Base-by-base conservation (phyloP, 2,113 vertebrate species). In the Oncorhynchus clarkii region DNA sequence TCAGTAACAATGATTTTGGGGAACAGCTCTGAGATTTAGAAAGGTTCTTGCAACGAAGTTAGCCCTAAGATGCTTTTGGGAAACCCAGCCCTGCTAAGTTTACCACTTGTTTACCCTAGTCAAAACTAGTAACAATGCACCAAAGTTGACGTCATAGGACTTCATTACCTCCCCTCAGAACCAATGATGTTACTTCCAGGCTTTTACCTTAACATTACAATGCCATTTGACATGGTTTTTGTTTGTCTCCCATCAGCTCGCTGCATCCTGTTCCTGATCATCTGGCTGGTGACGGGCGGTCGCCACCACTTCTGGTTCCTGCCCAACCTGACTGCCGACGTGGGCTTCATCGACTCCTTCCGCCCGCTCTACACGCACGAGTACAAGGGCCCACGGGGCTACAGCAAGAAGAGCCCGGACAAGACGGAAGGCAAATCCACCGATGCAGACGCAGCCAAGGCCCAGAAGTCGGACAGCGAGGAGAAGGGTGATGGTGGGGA, bases 261-360 rank as follows among this genome's bases (percentile, higher is more conserved):
- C 48, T 99, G 98, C 85, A 99, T 99, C 87, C 94, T 99, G 1
- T 99, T 99, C 93, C 94, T 99, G 9, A 90, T 99, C 89, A 99
- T 99, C 90, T 99, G 98, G 98, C 84, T 99, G 75, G 95, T 99
- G 87, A 99, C 98, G 3, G 96, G 96, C 48, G 98, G 98, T 73
- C 96, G 98, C 39, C 98, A 99, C 86, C 98, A 99, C 92, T 99
- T 99, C 91, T 99, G 98, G 98, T 98, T 99, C 93, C 93, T 99
- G 80, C 98, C 98, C 48, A 99, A 99, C 83, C 92, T 99, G 71
- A 99, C 98, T 1, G 98, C 98, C 0, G 98, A 99, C 0, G 98
- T 99, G 34, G 98, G 98, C 75, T 99, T 99, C 92, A 96, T 99
- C 77, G 98, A 99, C 91, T 99, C 98, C 75, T 99, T 99, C 96